Percentiles rank a stretch among this genome's conserved stretches.
phyloP scores from a whole-genome alignment of 2,113 vertebrate species.

The Tupaia chinensis region DNA sequence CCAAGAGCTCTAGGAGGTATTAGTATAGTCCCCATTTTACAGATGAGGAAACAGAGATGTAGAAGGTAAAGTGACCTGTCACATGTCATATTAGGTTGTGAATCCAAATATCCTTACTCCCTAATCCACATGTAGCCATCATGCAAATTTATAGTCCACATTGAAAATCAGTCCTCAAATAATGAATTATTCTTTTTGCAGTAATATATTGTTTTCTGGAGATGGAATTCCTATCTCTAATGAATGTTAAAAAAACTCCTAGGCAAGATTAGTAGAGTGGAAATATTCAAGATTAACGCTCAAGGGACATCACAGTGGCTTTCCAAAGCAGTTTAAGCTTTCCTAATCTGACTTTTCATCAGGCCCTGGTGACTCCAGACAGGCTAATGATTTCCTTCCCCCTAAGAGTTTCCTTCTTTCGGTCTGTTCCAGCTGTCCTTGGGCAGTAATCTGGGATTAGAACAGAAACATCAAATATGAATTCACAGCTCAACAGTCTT shows the following conservation, averaged over 20 bases:
- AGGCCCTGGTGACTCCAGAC: slow-evolving; percentile 17
- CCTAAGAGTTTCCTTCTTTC: background rate
- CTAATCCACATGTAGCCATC: background rate
- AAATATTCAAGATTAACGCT: slow-evolving; percentile 42
- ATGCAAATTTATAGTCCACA: background rate
- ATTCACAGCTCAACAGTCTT: slow-evolving; percentile 46
- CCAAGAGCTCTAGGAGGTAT: background rate
- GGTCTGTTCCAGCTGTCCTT: background rate
- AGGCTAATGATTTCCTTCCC: slow-evolving; percentile 57
- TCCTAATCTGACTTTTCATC: slow-evolving; percentile 62
- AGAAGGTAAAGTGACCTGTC: background rate
- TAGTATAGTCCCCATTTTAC: background rate
- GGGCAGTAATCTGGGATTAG: slow-evolving; percentile 57
- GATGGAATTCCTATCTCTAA: background rate
- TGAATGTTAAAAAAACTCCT: slow-evolving; percentile 39
- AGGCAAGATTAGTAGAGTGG: background rate
- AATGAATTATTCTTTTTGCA: slow-evolving; percentile 32
- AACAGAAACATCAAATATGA: slow-evolving; percentile 56
- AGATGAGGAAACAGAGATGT: background rate
- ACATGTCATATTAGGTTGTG: background rate
- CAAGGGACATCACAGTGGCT: background rate
- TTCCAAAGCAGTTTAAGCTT: background rate
- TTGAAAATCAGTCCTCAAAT: background rate
- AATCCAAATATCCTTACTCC: background rate
- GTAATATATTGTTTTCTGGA: slow-evolving; percentile 1